Evolutionary conservation across 1,140 invertebrate genomes (phyloP).

Genomic region (Pantala flavescens): DNA sequence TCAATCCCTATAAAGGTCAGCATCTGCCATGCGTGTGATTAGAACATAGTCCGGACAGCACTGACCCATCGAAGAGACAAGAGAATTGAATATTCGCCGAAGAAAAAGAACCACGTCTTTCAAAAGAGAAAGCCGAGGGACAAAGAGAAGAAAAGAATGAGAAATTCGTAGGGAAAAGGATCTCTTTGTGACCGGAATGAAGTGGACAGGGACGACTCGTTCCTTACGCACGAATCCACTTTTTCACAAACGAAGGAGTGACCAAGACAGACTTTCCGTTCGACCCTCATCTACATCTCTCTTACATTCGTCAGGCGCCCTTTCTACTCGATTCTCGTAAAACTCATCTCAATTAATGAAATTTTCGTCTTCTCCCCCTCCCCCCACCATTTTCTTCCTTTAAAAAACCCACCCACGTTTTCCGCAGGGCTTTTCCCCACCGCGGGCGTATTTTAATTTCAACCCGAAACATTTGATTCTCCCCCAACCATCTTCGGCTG

Average conservation of each 20-base stretch:
- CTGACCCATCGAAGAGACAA: too few species aligned
- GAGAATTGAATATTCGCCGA: too few species aligned
- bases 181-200: neutral
- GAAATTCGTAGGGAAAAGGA: neutral
- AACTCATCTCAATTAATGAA: constrained; percentile 4
- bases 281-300: neutral
- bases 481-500: too few species aligned
- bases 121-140: too few species aligned
- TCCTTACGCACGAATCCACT: neutral
- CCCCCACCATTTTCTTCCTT: neutral
- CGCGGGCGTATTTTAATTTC: neutral
- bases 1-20: too few species aligned
- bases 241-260: neutral
- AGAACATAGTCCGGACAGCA: too few species aligned
- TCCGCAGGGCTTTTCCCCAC: neutral
- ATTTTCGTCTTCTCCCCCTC: neutral
- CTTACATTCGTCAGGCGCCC: neutral
- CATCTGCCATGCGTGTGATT: too few species aligned
- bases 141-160: neutral
- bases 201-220: neutral
- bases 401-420: neutral
- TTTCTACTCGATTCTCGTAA: neutral
- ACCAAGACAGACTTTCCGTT: neutral
- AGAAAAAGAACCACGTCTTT: too few species aligned
- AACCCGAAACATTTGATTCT: neutral